Evolutionary conservation across 2,888 invertebrate species (phyloP), one percentile per base, ranked within the genome.

Genomic region (Byasa hedistus): DNA sequence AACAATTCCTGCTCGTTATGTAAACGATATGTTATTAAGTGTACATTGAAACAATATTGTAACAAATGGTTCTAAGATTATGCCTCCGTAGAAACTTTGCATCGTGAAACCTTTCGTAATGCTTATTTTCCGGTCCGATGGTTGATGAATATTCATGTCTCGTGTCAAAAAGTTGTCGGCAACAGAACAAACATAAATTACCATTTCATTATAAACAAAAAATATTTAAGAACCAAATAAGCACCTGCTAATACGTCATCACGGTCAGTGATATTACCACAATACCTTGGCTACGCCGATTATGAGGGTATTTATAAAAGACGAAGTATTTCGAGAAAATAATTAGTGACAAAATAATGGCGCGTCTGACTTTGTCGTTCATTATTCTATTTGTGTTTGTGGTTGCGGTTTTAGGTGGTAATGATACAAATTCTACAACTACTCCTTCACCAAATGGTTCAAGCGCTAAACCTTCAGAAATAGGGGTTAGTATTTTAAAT

Each of bases 101-200:
- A 44, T 44, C 44, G 44, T 44, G 44, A 44, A 44, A 39, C 12
- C 8, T 59, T 65, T 57, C 56, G 39, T 66, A 67, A 71, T 66
- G 69, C 69, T 56, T 58, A 69, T 69, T 70, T 66, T 67, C 66
- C 63, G 69, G 61, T 68, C 60, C 69, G 62, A 69, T 68, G 68
- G 58, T 65, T 57, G 68, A 70, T 73, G 71, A 72, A 73, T 72
- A 73, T 73, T 73, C 70, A 73, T 68, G 48, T 54, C 54, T 44
- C 58, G 2, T 19, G 61, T 69, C 62, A 65, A 69, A 69, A 69
- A 59, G 57, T 65, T 69, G 65, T 60, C 69, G 68, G 67, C 64
- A 66, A 66, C 69, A 69, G 64, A 61, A 59, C 69, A 62, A 67
- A 70, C 66, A 72, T 69, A 69, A 63, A 70, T 73, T 73, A 69